Evolutionary conservation across 2,113 vertebrate genomes (phyloP).

Genomic region (Myxocyprinus asiaticus): DNA sequence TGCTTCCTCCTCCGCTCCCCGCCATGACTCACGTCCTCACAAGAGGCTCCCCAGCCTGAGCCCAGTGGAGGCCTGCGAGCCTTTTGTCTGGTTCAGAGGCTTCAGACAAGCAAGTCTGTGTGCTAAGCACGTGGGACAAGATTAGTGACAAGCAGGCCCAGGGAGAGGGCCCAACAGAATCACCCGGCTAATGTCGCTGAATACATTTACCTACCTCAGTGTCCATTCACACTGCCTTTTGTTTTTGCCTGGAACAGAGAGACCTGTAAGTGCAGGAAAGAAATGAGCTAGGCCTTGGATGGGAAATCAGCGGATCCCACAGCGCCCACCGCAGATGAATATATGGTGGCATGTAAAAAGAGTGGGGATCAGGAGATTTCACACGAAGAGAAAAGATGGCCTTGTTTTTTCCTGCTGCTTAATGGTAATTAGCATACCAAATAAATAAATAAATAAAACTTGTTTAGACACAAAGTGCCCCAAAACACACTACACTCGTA

Average conservation of each 20-base stretch:
- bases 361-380: constrained; percentile 62
- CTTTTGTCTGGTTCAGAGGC: constrained; percentile 82
- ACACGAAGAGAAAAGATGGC: constrained; percentile 61
- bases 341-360: constrained; percentile 71
- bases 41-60: not conserved
- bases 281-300: constrained; percentile 35
- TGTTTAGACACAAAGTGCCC: no score
- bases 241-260: constrained; percentile 66
- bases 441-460: no score
- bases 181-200: constrained; percentile 94
- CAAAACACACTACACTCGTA: no score
- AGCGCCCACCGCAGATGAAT: constrained; percentile 63
- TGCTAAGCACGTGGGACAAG: constrained; percentile 88
- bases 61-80: not conserved
- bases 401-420: constrained; percentile 28
- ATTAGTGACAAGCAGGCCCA: constrained; percentile 89
- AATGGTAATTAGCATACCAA: constrained; percentile 35
- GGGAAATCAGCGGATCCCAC: not conserved
- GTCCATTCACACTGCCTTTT: constrained; percentile 80
- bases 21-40: constrained; percentile 3
- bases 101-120: constrained; percentile 84
- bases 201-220: constrained; percentile 99
- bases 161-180: constrained; percentile 90
- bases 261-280: constrained; percentile 64
- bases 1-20: not conserved